Evolutionary conservation across 2,797 vertebrate species (phyloP).

Genomic region (Spinus olivaceus): DNA sequence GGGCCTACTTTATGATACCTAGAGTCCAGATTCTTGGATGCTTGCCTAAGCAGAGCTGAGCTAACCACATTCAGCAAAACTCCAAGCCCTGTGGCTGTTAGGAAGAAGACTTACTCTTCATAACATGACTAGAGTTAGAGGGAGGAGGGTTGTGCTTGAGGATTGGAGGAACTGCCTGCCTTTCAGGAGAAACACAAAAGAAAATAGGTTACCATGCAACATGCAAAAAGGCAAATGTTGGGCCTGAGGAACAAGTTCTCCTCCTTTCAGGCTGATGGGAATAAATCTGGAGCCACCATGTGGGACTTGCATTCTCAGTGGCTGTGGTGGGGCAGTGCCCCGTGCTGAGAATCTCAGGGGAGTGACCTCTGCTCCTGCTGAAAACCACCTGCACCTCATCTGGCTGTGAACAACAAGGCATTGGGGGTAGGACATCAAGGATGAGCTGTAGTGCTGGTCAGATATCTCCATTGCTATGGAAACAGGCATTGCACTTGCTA

Average conservation of each 20-base stretch:
- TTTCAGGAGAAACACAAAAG: background rate
- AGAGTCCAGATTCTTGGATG: background rate
- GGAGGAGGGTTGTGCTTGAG: background rate
- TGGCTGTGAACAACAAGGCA: background rate
- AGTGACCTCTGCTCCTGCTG: background rate
- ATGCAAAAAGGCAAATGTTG: accelerated
- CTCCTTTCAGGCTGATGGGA: background rate
- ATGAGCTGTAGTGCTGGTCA: background rate
- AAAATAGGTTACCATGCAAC: background rate
- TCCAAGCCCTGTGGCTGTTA: background rate
- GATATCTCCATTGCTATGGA: background rate
- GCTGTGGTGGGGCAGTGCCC: background rate
- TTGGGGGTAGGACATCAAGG: background rate
- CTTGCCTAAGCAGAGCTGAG: background rate
- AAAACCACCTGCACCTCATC: background rate
- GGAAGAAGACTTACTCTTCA: background rate
- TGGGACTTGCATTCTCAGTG: background rate
- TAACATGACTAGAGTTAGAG: background rate
- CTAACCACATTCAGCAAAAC: background rate
- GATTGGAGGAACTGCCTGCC: background rate
- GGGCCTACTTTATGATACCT: background rate
- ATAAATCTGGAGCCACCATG: background rate
- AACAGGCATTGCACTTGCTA: background rate
- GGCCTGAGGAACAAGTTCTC: background rate
- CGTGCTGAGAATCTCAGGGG: background rate